These are phyloP conservation scores for Bugula neritina DNA, from an alignment of 2,888 invertebrate species.

Conservation along the genomic window DNA sequence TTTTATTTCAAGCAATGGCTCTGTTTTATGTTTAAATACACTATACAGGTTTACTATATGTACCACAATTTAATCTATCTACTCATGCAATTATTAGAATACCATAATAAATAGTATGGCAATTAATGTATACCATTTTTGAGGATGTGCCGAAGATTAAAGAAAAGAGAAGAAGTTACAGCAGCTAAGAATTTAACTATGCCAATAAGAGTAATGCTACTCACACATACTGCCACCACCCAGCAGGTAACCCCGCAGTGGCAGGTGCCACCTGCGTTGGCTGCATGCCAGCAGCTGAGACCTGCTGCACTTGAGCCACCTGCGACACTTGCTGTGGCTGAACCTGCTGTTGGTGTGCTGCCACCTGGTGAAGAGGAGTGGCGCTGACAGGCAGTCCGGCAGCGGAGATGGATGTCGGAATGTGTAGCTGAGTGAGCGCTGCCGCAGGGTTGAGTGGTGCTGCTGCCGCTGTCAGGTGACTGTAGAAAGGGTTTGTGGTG, in stretches of 20 bases:
- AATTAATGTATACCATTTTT: too few relatives aligned
- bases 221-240: conserved; percentile 24
- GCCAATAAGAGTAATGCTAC: neutral
- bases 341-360: conserved; percentile 22
- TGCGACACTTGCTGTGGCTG: conserved; percentile 20
- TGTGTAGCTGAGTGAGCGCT: conserved; percentile 13
- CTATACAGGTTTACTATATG: too few relatives aligned
- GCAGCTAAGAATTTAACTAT: too few relatives aligned
- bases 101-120: too few relatives aligned
- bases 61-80: too few relatives aligned
- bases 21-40: too few relatives aligned
- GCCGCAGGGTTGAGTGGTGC: conserved; percentile 2
- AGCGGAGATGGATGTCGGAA: conserved; percentile 9
- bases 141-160: too few relatives aligned
- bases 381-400: conserved; percentile 14
- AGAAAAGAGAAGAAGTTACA: too few relatives aligned
- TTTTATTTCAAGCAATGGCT: too few relatives aligned
- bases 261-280: neutral
- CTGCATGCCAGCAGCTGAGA: neutral
- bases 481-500: conserved; percentile 5
- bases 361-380: neutral
- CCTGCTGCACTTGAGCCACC: conserved; percentile 8
- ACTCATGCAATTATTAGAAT: too few relatives aligned
- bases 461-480: conserved; percentile 4
- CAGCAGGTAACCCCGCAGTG: neutral